Evolutionary conservation across 2,888 invertebrate genomes (phyloP), one percentile per base, ranked within the genome.

Genomic region (Enchytraeus crypticus): DNA sequence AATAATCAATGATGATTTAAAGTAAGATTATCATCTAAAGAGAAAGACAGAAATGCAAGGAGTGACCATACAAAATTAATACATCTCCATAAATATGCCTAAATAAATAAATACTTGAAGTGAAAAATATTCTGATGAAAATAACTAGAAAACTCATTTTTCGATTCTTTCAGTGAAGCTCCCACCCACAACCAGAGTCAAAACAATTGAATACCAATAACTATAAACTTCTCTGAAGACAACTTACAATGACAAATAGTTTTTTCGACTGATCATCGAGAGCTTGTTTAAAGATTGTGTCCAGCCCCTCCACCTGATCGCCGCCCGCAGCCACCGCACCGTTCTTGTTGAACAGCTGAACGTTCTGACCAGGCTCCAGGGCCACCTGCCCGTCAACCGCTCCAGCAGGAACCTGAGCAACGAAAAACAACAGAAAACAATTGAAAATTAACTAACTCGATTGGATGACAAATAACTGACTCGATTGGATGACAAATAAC

Each of bases 181-280:
- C n/a, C n/a, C n/a, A n/a, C n/a, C n/a, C n/a, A n/a, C n/a, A n/a
- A n/a, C n/a, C n/a, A n/a, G n/a, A 49, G 49, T 8, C 14, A 11
- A 49, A 11, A 8, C 49, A 49, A 14, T 23, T 14, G n/a, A 21
- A 8, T 43, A 43, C 43, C 11, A 11, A 43, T 43, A 43, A n/a
- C n/a, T n/a, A n/a, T n/a, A n/a, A n/a, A n/a, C n/a, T n/a, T n/a
- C n/a, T n/a, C n/a, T n/a, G n/a, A n/a, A n/a, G n/a, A n/a, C 8
- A 8, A 57, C 47, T 57, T 27, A 57, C 57, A 2, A 32, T 57
- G 29, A 57, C 26, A 23, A 43, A 46, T 5, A 57, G 45, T n/a
- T 47, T 57, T n/a, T 47, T 57, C 21, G 43, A 29, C 47, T 57
- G 57, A 23, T 57, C 57, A 27, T 57, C 57, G 5, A 46, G 27